Evolutionary conservation across 2,797 vertebrate genomes (phyloP).

Genomic region (Syngnathus rostellatus): DNA sequence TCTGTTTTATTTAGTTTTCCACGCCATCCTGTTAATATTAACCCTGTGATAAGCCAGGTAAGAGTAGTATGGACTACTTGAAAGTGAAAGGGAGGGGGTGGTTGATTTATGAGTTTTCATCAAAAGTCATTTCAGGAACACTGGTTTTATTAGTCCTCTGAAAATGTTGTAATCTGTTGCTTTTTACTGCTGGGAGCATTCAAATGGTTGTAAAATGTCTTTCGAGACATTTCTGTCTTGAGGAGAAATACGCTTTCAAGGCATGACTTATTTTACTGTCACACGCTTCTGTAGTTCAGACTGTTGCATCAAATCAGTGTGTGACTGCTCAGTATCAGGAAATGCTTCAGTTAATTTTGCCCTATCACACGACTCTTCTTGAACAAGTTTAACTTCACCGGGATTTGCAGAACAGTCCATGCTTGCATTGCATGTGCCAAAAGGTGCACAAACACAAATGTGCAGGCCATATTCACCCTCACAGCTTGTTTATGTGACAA

Average conservation of each 20-base stretch:
- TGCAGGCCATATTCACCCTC: slow-evolving; percentile 30
- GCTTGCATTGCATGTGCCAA: neutral
- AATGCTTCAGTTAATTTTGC: neutral
- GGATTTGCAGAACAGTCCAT: neutral
- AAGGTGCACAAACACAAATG: slow-evolving; percentile 10
- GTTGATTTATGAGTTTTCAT: slow-evolving; percentile 1
- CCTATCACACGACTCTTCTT: neutral
- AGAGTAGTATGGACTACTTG: neutral
- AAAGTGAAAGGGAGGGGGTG: neutral
- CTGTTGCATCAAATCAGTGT: neutral
- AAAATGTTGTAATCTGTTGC: neutral
- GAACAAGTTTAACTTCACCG: neutral
- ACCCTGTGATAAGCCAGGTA: slow-evolving; percentile 24
- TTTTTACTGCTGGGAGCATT: slow-evolving; percentile 1
- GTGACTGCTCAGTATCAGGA: neutral
- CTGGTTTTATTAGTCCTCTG: slow-evolving; percentile 3
- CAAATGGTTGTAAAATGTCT: slow-evolving; percentile 4
- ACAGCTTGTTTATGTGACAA: slow-evolving; percentile 24
- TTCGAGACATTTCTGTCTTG: neutral
- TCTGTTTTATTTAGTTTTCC: slow-evolving; percentile 1
- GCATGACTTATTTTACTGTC: neutral
- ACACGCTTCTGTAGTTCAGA: neutral
- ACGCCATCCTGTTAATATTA: slow-evolving; percentile 37
- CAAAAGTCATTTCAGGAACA: slow-evolving; percentile 4
- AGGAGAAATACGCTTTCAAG: neutral